Evolutionary conservation across 64 coral and sea anemone species (phyloP).

Genomic region (Montipora capricornis): DNA sequence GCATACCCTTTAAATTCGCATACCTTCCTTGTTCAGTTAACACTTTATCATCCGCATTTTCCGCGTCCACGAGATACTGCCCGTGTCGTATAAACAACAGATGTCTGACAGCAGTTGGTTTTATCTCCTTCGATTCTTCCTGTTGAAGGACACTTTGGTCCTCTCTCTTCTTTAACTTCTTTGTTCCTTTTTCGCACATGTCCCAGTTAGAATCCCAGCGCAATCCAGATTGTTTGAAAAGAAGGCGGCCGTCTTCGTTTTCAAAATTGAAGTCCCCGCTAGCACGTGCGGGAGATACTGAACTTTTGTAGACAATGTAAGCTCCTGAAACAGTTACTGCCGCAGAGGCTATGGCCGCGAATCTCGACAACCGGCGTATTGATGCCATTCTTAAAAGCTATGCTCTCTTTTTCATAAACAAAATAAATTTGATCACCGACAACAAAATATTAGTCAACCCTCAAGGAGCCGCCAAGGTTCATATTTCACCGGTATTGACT

Average conservation of each 20-base stretch:
- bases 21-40: slow-evolving; percentile 93
- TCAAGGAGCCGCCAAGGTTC: neutral
- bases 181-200: slow-evolving; percentile 66
- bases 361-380: slow-evolving; percentile 11
- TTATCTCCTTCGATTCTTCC: slow-evolving; percentile 57
- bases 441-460: neutral
- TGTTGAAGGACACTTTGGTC: neutral
- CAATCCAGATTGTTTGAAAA: slow-evolving; percentile 61
- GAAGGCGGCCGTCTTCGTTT: slow-evolving; percentile 4
- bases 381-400: slow-evolving; percentile 22
- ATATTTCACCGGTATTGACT: neutral
- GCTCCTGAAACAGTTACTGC: slow-evolving; percentile 78
- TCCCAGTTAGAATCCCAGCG: slow-evolving; percentile 96
- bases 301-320: slow-evolving; percentile 62
- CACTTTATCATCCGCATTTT: slow-evolving; percentile 73
- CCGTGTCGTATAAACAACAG: slow-evolving; percentile 92
- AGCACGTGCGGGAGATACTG: slow-evolving; percentile 46
- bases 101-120: slow-evolving; percentile 81
- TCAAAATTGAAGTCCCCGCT: slow-evolving; percentile 6
- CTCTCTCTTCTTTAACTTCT: slow-evolving; percentile 23
- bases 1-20: neutral
- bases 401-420: neutral
- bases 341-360: slow-evolving; percentile 35
- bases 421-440: neutral
- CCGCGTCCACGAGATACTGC: slow-evolving; percentile 73